Evolutionary conservation across 2,888 invertebrate species (phyloP).

Genomic region (Athetis lepigone): DNA sequence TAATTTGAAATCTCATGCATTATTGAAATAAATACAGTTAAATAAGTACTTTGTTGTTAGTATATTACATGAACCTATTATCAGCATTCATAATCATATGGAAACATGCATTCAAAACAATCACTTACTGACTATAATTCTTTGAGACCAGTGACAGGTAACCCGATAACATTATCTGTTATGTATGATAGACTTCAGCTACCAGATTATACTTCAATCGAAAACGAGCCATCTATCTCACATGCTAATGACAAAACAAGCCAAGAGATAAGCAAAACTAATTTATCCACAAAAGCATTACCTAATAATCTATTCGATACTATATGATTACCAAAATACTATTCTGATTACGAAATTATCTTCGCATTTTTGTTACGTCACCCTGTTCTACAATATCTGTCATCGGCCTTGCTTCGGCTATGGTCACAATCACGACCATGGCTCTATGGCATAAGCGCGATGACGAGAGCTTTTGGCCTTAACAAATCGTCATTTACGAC

Average conservation of each 20-base stretch:
- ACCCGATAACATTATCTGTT: conserved; percentile 48
- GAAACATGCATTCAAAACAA: conserved; percentile 43
- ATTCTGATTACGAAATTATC: conserved; percentile 51
- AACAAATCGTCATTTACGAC: conserved; percentile 43
- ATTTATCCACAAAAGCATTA: conserved; percentile 9
- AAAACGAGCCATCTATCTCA: conserved; percentile 18
- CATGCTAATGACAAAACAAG: conserved; percentile 4
- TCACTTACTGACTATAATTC: conserved; percentile 20
- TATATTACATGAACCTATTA: conserved; percentile 16
- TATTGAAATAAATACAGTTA: no score
- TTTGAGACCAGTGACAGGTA: conserved; percentile 44
- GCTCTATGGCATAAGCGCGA: conserved; percentile 54
- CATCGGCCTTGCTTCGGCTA: conserved; percentile 61
- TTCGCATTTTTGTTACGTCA: conserved; percentile 60
- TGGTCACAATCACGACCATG: conserved; percentile 66
- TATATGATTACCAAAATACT: conserved; percentile 39
- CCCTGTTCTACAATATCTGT: conserved; percentile 55
- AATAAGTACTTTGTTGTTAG: no score
- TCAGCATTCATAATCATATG: conserved; percentile 42
- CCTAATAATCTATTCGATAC: conserved; percentile 3
- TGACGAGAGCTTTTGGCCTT: conserved; percentile 68
- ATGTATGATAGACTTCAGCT: conserved; percentile 29
- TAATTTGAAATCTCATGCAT: no score
- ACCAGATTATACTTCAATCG: conserved; percentile 32
- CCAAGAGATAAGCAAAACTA: conserved; percentile 23